Evolutionary conservation across 2,888 invertebrate species (phyloP).

Genomic region (Drosophila quasianomalipes): DNA sequence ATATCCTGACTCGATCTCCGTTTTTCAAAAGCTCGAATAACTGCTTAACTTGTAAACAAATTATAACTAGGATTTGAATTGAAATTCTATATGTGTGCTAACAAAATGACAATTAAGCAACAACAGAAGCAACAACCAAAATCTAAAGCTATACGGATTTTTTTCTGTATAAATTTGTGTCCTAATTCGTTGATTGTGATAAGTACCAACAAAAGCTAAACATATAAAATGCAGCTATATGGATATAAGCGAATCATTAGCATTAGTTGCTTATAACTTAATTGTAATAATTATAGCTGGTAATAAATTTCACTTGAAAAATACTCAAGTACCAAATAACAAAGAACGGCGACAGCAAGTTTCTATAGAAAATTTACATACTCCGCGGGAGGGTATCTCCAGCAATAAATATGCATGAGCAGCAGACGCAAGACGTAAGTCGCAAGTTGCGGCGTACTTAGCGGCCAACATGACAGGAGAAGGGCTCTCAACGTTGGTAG

Average conservation of each 20-base stretch:
- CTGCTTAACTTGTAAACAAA: too few species aligned
- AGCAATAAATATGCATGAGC: conserved; percentile 70
- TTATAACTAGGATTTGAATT: too few species aligned
- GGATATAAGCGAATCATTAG: background rate
- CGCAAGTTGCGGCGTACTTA: conserved; percentile 45
- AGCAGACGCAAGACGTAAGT: conserved; percentile 19
- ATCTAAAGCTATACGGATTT: background rate
- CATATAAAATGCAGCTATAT: background rate
- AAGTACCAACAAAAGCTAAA: background rate
- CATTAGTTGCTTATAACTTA: background rate
- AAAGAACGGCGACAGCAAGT: background rate
- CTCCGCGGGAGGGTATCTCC: conserved; percentile 24
- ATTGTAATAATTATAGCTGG: background rate
- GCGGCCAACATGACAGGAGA: conserved; percentile 36
- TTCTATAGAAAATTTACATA: background rate
- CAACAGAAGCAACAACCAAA: background rate
- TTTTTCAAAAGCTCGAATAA: too few species aligned
- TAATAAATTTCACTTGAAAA: background rate
- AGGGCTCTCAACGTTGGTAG: conserved; percentile 46
- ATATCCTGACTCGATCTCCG: too few species aligned
- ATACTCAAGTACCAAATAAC: conserved; percentile 1
- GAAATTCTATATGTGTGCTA: background rate
- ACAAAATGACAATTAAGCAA: background rate
- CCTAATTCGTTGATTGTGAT: background rate
- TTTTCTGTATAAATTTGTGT: background rate